Evolutionary conservation across 2,888 invertebrate genomes (phyloP), one percentile per base, ranked within the genome.

Genomic region (Uropetala carovei): DNA sequence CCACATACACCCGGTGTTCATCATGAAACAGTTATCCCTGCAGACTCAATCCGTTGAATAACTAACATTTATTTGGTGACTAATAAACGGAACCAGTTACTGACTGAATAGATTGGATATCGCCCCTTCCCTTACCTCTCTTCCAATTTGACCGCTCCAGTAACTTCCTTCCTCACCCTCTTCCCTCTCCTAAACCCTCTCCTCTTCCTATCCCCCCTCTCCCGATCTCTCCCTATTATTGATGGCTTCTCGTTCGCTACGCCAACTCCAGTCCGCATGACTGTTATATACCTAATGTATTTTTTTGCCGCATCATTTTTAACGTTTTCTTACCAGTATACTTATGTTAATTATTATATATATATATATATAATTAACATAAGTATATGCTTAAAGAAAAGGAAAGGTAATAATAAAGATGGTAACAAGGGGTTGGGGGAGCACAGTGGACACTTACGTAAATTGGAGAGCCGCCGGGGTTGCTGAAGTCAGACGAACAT

Each of bases 31-130:
- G 58, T 85, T 59, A 58, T 85, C 18, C 43, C 14, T 13, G 85
- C 84, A n/a, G 56, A 84, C 56, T 84, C 84, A 43, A 83, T 83
- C 43, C 84, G 84, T 56, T 84, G 84, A 84, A 84, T 84, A 56
- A 84, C 84, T 84, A 84, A 84, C 56, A 82, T 56, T 84, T 84
- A 84, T 84, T 57, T 56, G 84, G 84, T 10, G 16, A 57, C 27
- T 56, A 84, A 56, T 84, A 43, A 84, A 56, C 84, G 43, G 84
- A 16, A 30, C 13, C 43, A 82, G 64, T 64, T n/a, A n/a, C 82
- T 3, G 82, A 30, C 82, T 85, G 85, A 59, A 59, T 84, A 59
- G 58, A 85, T 85, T 58, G 27, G 82, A 27, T 18, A 5, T 43
- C 14, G 5, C 18, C 82, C 16, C 30, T 9, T 10, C 13, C 85